phyloP scores from a whole-genome alignment of 2,888 invertebrate genomes.

The Thysanoteuthis rhombus region DNA sequence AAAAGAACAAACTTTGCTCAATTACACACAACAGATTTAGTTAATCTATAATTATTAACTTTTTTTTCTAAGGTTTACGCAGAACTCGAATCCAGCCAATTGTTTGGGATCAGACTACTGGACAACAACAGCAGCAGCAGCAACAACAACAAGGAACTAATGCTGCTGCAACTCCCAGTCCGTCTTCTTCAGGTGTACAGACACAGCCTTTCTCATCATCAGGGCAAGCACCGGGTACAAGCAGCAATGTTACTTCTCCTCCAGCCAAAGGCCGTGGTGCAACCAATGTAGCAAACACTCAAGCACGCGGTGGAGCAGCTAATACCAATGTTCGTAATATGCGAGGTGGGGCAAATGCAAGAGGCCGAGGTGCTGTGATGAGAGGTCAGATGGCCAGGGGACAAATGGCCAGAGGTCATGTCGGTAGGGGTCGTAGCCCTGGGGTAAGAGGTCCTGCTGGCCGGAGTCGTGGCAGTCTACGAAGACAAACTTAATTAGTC shows the following conservation, averaged over 20 bases:
- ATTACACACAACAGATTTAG: too few relatives aligned
- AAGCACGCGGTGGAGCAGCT: neutral
- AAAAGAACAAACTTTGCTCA: too few relatives aligned
- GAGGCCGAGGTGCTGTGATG: conserved; percentile 21
- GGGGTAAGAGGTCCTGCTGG: neutral
- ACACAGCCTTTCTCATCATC: neutral
- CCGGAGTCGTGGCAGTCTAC: neutral
- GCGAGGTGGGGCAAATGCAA: neutral
- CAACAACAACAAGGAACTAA: neutral
- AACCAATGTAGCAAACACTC: neutral
- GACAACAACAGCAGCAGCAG: conserved; percentile 15
- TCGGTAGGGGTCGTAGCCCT: neutral
- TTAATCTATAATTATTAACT: neutral
- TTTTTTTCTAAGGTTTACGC: conserved; percentile 34
- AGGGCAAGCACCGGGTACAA: neutral
- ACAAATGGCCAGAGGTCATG: conserved; percentile 22
- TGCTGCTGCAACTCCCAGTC: neutral
- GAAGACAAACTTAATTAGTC: neutral
- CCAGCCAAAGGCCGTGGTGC: neutral
- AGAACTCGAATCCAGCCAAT: conserved; percentile 58
- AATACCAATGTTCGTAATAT: neutral
- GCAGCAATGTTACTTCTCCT: neutral
- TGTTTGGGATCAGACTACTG: conserved; percentile 46
- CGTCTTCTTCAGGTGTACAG: neutral
- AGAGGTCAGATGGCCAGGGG: neutral